Evolutionary conservation across 1,140 invertebrate genomes (phyloP).

Genomic region (Caenorhabditis briggsae): DNA sequence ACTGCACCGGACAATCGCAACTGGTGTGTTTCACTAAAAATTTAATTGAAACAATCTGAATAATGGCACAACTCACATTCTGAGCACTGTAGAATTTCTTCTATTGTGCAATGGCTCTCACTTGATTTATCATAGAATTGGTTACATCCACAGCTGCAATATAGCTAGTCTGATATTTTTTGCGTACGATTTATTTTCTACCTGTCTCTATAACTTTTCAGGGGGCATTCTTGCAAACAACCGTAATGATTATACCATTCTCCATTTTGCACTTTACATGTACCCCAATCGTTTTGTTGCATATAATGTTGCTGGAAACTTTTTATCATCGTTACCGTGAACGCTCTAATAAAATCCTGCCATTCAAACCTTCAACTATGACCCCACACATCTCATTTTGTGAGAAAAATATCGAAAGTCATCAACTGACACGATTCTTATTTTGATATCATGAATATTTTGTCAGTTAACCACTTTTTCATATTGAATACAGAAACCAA

Average conservation of each 20-base stretch:
- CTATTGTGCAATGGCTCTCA: neutral
- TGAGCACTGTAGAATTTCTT: neutral
- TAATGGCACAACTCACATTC: neutral
- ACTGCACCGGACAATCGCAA: slow-evolving; percentile 23
- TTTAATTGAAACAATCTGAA: neutral
- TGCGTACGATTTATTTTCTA: neutral
- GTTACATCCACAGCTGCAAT: neutral
- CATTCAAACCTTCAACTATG: too few relatives aligned
- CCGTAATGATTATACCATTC: neutral
- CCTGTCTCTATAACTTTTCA: neutral
- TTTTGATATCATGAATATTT: too few relatives aligned
- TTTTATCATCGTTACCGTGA: too few relatives aligned
- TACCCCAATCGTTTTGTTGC: slow-evolving; percentile 40
- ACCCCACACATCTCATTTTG: too few relatives aligned
- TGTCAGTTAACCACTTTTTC: too few relatives aligned
- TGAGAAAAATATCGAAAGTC: too few relatives aligned
- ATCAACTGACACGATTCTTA: too few relatives aligned
- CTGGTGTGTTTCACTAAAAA: neutral
- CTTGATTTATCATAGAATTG: neutral
- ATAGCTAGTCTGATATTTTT: neutral
- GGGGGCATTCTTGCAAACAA: neutral
- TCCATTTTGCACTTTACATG: slow-evolving; percentile 40
- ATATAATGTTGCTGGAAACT: slow-evolving; percentile 7
- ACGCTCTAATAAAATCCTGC: too few relatives aligned
- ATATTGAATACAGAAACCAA: too few relatives aligned